Conservation (phyloP, 2,797 vertebrate genomes). For the Hoplostethus mediterraneus region DNA sequence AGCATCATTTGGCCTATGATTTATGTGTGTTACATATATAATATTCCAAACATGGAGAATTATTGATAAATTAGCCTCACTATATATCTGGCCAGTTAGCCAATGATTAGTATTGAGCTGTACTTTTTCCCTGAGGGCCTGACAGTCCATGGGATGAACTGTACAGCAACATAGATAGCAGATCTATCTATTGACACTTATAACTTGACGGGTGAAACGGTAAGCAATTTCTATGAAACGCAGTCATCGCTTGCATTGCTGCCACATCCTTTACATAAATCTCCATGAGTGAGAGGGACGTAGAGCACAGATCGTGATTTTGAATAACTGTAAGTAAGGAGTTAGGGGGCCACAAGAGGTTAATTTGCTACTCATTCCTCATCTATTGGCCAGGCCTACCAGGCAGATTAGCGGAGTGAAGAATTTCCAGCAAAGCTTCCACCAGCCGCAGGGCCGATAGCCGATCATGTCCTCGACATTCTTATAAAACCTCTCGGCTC, state of each 20-base stretch:
- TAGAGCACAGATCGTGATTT: not conserved
- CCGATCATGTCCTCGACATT: conserved; percentile 96
- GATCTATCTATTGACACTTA: conserved; percentile 27
- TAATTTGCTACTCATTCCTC: conserved; percentile 21
- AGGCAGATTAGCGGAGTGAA: conserved; percentile 92
- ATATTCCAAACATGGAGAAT: not conserved
- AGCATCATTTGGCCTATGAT: too few relatives aligned
- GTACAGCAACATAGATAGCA: conserved; percentile 25
- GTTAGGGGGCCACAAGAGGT: not conserved
- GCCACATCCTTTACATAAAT: conserved; percentile 10
- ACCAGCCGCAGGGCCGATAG: conserved; percentile 91
- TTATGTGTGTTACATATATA: not conserved
- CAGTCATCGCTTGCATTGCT: not conserved
- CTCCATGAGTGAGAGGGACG: conserved; percentile 16
- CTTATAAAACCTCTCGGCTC: conserved; percentile 91
- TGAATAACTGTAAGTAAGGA: not conserved
- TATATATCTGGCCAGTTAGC: not conserved
- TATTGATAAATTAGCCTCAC: not conserved
- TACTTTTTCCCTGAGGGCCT: conserved; percentile 40
- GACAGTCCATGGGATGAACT: conserved; percentile 7
- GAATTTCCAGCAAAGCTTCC: conserved; percentile 93
- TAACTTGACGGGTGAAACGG: conserved; percentile 11
- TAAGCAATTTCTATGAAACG: not conserved
- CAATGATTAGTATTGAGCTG: not conserved
- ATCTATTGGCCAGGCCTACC: conserved; percentile 74